These are phyloP conservation scores for Porites divaricata DNA, from an alignment of 92 coral and sea anemone genomes.

Conservation along the genomic window DNA sequence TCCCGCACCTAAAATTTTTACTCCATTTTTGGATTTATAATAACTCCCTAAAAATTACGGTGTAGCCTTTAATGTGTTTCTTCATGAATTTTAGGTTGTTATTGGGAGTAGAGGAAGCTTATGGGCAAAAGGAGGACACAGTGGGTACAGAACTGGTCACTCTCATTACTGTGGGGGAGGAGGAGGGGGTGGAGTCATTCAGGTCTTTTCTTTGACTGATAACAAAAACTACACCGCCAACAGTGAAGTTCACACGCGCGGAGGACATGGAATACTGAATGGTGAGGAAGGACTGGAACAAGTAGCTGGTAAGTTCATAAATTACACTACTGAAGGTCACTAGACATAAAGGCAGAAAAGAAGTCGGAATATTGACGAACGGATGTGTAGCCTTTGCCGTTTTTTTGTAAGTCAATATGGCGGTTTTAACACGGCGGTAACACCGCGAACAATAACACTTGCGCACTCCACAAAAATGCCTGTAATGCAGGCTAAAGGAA, in stretches of 20 bases:
- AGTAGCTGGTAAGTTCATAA: constrained; percentile 54
- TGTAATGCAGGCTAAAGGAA: too few relatives aligned
- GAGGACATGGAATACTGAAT: constrained; percentile 53
- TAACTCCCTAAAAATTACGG: too few relatives aligned
- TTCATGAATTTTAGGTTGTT: constrained; percentile 40
- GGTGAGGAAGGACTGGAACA: constrained; percentile 59
- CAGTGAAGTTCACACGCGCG: constrained; percentile 9
- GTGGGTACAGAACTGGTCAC: constrained; percentile 60
- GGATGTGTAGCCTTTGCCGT: too few relatives aligned
- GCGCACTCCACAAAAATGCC: too few relatives aligned
- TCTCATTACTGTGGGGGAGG: constrained; percentile 64
- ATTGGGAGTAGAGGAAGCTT: constrained; percentile 9
- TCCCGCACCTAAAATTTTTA: too few relatives aligned
- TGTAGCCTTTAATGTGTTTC: background rate
- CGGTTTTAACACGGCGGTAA: too few relatives aligned
- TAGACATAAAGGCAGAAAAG: too few relatives aligned
- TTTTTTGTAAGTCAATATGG: too few relatives aligned
- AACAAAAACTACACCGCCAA: background rate
- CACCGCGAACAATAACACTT: too few relatives aligned
- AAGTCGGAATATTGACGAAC: too few relatives aligned
- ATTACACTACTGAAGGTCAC: too few relatives aligned
- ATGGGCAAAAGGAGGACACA: constrained; percentile 62
- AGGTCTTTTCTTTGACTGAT: constrained; percentile 52
- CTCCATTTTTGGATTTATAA: too few relatives aligned
- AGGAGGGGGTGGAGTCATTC: constrained; percentile 83